These are phyloP conservation scores for Orbicella faveolata DNA, from an alignment of 64 coral and sea anemone species.

Conservation along the genomic window DNA sequence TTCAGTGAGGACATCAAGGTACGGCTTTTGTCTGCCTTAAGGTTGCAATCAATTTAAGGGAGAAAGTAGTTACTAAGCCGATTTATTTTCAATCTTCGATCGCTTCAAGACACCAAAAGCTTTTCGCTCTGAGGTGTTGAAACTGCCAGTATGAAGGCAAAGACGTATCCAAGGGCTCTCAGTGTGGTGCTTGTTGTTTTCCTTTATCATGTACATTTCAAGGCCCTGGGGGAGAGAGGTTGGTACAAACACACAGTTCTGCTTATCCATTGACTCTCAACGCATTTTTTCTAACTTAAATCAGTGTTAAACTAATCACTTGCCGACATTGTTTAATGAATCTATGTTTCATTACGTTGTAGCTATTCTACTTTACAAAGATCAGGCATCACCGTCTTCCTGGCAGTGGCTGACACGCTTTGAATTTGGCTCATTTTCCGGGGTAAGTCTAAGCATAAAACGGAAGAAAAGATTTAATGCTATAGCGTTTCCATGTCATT, in stretches of 20 bases:
- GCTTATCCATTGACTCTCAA: background rate
- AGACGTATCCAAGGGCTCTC: background rate
- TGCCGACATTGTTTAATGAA: background rate
- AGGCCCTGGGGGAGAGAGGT: background rate
- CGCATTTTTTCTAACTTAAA: background rate
- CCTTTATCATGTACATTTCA: background rate
- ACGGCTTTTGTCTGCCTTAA: background rate
- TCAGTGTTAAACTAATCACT: background rate
- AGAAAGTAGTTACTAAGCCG: background rate
- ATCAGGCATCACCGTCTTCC: background rate
- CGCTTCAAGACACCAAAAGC: background rate
- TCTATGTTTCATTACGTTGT: background rate
- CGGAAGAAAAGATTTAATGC: no score
- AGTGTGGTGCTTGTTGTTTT: background rate
- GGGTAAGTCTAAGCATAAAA: background rate
- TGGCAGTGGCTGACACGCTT: conserved; percentile 21
- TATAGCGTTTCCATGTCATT: background rate
- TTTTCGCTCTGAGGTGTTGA: background rate
- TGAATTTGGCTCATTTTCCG: background rate
- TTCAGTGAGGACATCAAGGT: background rate
- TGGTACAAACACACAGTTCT: background rate
- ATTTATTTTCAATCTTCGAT: background rate
- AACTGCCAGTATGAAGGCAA: background rate
- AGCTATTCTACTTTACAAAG: conserved; percentile 7
- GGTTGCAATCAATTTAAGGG: background rate